Base-by-base conservation (phyloP, 2,797 vertebrate genomes). In the Huso huso region DNA sequence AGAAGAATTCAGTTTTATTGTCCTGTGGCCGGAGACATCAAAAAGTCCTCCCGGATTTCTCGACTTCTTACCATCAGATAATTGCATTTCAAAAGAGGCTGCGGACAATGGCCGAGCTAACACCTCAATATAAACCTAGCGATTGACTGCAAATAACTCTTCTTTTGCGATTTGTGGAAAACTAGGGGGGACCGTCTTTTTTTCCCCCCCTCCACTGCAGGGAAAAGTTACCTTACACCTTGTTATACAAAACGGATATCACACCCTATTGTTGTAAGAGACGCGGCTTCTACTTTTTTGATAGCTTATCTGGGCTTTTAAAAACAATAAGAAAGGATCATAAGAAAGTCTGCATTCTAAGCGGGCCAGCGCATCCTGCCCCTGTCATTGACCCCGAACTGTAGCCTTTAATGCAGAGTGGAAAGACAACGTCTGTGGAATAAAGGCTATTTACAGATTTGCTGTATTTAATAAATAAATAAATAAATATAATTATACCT, bases 81-180 rank as follows among this genome's bases (percentile, higher is more conserved):
- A 81, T 72, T 92, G 92, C 94, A 99, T 98, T 97, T 99, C 94
- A 97, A 99, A 97, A 93, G 89, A 78, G 86, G 75, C 77, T 69
- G 69, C 75, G 79, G 86, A 97, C 95, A 96, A 97, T 93, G 88
- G 82, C 77, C 74, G 72, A 78, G 72, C 82, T 95, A 82, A 92
- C 96, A 98, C 94, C 93, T 96, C 92, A 79, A 85, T 87, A 88
- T 87, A 89, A 93, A 89, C 82, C 81, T 81, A 77, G 77, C 87
- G 84, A 88, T 75, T 75, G 84, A 82, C 80, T 84, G 87, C 85
- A 86, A 86, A 91, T 83, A 90, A 51, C 78, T 18, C 15, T 1
- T 74, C 77, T 73, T 76, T 74, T 73, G 69, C 81, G 80, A 73
- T 73, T 50, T 74, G 74, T 66, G 74, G 76, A 76, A 68, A 48